Evolutionary conservation across 2,888 invertebrate species (phyloP), one percentile per base, ranked within the genome.

Genomic region (Anarsia innoxiella): DNA sequence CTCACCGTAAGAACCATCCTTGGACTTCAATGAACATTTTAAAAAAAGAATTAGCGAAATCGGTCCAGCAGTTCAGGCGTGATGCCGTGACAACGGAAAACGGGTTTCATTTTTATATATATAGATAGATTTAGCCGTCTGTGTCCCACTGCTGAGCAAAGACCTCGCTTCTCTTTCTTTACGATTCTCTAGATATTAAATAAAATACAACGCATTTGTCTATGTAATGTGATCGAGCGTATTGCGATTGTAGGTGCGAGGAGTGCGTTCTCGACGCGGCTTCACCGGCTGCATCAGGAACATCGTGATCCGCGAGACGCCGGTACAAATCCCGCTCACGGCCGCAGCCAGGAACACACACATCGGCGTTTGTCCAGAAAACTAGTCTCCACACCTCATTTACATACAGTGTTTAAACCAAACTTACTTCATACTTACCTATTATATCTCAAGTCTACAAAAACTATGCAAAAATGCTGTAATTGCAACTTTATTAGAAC

Each of bases 221-320:
- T 19, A 8, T 19, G 3, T 5, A 8, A 19, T 3, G 3, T 19
- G 3, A 19, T 5, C 3, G 8, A 19, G 8, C 19, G 3, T 5
- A 19, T 19, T 19, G 3, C 8, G 16, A 2, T 13, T 12, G 11
- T 25, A 32, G 33, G 58, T 84, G 11, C 79, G 89, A 16, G 96
- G 95, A 1, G 88, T 94, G 2, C 86, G 87, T 25, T 91, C 93
- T 0, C 82, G 87, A 9, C 86, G 88, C 14, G 90, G 91, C 6
- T 97, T 89, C 71, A 90, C 93, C 23, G 94, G 95, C 12, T 94
- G 95, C 64, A 90, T 96, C 30, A 87, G 85, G 35, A 91, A 91
- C 56, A 80, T 93, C 1, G 64, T 85, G 34, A 89, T 94, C 31
- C 68, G 67, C 11, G 66, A 88, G 23, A 56, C 59, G 1, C 54